Percentiles rank a stretch among this genome's conserved stretches.
These are phyloP conservation scores for Myrmophylax atrothorax DNA, from an alignment of 2,113 vertebrate species.

Conservation along the genomic window DNA sequence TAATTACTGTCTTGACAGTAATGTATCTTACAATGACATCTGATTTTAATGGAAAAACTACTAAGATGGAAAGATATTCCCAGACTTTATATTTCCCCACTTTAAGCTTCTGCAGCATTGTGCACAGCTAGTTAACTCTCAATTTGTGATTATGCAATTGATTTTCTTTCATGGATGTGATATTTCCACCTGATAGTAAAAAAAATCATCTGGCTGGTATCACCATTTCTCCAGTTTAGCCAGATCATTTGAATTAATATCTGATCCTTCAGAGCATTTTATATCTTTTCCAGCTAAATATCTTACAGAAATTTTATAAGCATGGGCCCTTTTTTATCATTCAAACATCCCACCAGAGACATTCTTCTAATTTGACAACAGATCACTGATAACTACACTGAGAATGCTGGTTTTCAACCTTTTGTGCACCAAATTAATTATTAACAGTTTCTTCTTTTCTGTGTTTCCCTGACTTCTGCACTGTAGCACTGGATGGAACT, in stretches of 20 bases:
- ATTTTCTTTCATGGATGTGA: background rate
- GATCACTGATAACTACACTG: background rate
- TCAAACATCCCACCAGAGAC: background rate
- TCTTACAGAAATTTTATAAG: background rate
- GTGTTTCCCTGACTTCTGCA: background rate
- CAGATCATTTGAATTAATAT: background rate
- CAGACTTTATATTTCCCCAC: background rate
- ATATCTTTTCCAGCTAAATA: background rate
- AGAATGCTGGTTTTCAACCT: background rate
- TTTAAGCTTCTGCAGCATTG: background rate
- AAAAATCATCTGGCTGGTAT: background rate
- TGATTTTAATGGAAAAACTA: background rate
- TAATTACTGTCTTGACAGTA: background rate
- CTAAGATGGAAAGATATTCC: background rate
- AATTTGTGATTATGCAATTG: background rate
- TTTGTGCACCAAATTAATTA: background rate
- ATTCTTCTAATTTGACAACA: background rate
- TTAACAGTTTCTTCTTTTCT: background rate
- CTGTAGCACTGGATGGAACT: fast-evolving
- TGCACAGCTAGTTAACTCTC: background rate
- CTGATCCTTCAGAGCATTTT: background rate
- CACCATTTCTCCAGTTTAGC: background rate
- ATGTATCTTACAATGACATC: background rate
- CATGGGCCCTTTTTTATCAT: background rate
- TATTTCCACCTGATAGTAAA: background rate